Base-by-base conservation (phyloP, 2,113 vertebrate species). In the Dicaeum eximium region DNA sequence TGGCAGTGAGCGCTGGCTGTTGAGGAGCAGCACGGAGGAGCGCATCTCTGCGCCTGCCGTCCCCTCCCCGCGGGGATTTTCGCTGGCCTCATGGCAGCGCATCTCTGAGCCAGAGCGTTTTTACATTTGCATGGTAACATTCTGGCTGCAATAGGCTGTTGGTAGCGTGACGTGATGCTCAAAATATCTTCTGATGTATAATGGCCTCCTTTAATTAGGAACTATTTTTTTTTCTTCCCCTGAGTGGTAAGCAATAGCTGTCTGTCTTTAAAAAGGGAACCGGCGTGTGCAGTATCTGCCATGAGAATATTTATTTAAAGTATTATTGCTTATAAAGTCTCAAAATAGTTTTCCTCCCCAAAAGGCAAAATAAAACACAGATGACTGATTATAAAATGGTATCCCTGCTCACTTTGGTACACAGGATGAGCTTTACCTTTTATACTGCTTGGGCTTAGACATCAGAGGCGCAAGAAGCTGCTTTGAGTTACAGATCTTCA, bases 401-500 rank as follows among this genome's bases (percentile, higher is more conserved):
- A 93, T 95, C 79, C 93, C 81, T 4, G 28, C 94, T 97, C 97
- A 88, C 91, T 97, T 97, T 95, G 96, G 96, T 97, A 95, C 97
- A 96, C 97, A 96, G 97, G 98, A 97, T 96, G 92, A 97, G 98
- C 98, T 98, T 98, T 99, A 98, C 98, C 98, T 98, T 99, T 99
- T 98, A 99, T 99, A 98, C 98, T 42, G 96, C 98, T 98, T 95
- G 95, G 97, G 98, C 98, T 98, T 97, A 98, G 97, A 99, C 99
- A 99, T 99, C 99, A 99, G 98, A 99, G 98, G 97, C 98, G 73
- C 95, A 96, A 98, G 98, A 95, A 98, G 98, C 97, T 98, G 98
- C 99, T 99, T 99, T 99, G 99, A 99, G 98, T 98, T 98, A 98
- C 98, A 98, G 98, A 98, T 98, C 99, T 99, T 99, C 99, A 99